Conservation (phyloP, 2,888 invertebrate species). For the Lepidocyrtinus sp. region DNA sequence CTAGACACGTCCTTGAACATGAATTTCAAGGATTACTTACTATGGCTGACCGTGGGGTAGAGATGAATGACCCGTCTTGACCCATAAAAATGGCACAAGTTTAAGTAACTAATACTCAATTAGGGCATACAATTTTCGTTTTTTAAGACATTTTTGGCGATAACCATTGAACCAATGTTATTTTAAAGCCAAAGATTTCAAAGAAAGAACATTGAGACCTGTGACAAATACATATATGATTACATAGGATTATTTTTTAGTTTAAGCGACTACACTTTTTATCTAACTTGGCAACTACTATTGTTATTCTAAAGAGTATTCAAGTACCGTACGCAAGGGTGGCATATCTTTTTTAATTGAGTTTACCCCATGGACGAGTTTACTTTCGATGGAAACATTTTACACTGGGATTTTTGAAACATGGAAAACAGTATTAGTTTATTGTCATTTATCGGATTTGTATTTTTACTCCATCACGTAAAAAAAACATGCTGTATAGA, state of each 20-base stretch:
- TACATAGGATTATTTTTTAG: conserved; percentile 24
- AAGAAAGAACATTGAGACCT: conserved; percentile 56
- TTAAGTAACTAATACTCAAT: conserved; percentile 61
- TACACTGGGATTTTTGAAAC: conserved; percentile 22
- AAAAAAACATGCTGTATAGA: too few species aligned
- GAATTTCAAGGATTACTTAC: conserved; percentile 91
- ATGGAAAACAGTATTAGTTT: conserved; percentile 52
- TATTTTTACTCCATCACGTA: too few species aligned
- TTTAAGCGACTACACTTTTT: conserved; percentile 39
- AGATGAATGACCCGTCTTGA: conserved; percentile 69
- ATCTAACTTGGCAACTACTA: conserved; percentile 30
- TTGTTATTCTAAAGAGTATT: conserved; percentile 25
- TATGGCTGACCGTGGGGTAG: conserved; percentile 75
- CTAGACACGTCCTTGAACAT: conserved; percentile 90
- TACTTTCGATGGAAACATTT: conserved; percentile 28
- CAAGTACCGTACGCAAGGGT: conserved; percentile 28
- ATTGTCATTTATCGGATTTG: conserved; percentile 48
- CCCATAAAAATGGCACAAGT: conserved; percentile 69
- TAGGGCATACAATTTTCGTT: conserved; percentile 47
- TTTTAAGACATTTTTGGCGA: conserved; percentile 52
- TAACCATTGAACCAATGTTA: conserved; percentile 50
- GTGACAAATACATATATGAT: conserved; percentile 55
- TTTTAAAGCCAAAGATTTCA: conserved; percentile 55
- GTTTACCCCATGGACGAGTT: conserved; percentile 13
- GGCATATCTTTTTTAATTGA: conserved; percentile 46